Conservation (phyloP, 2,113 vertebrate species). For the Psammodynastes pulverulentus region DNA sequence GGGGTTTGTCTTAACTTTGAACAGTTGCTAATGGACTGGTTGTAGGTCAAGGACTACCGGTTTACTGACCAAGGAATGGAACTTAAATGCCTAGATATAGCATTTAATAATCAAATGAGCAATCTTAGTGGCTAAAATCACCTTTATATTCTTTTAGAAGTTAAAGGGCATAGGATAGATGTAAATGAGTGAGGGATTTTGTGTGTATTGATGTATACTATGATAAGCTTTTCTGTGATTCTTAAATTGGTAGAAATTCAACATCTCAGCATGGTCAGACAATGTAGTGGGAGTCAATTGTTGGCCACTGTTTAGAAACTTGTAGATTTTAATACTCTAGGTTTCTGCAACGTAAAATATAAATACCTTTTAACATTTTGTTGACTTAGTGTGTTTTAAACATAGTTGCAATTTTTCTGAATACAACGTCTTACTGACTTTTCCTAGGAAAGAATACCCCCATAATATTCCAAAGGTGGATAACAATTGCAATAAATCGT, state of each 20-base stretch:
- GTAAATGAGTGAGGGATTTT: neutral
- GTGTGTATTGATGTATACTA: neutral
- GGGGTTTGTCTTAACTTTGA: neutral
- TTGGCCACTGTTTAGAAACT: neutral
- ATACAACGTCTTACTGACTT: conserved; percentile 35
- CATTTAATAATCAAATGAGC: neutral
- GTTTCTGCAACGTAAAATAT: neutral
- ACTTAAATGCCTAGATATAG: neutral
- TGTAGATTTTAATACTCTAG: neutral
- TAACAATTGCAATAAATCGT: conserved; percentile 79
- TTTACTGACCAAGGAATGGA: neutral
- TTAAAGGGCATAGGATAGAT: neutral
- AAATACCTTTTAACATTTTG: neutral
- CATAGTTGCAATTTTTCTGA: conserved; percentile 13
- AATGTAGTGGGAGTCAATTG: neutral
- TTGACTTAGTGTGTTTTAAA: neutral
- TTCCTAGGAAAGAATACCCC: conserved; percentile 84
- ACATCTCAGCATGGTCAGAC: neutral
- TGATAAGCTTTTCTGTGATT: neutral
- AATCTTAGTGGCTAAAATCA: neutral
- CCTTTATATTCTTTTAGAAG: neutral
- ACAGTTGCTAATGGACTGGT: neutral
- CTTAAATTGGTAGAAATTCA: neutral
- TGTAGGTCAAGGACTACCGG: neutral
- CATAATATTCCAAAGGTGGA: conserved; percentile 78